Percentiles rank a stretch among this genome's conserved stretches.
Conservation (phyloP, 2,888 invertebrate genomes). For the Acheta domesticus region DNA sequence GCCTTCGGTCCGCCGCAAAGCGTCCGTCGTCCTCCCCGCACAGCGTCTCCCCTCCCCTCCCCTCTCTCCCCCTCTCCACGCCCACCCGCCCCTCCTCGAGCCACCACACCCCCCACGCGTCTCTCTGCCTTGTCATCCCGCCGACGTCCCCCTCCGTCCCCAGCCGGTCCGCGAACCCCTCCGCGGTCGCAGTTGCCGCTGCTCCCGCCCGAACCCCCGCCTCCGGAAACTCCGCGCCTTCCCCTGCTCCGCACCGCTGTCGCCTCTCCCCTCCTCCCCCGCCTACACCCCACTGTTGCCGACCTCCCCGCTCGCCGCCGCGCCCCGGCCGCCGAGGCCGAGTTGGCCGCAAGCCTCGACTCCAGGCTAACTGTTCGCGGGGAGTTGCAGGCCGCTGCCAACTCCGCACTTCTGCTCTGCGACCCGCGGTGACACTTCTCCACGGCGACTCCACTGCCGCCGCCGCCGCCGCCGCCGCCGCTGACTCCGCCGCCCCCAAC, state of each 20-base stretch:
- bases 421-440: constrained; percentile 4
- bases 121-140: too few species aligned
- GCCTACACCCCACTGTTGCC: not conserved
- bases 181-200: too few species aligned
- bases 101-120: too few species aligned
- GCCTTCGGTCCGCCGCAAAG: too few species aligned
- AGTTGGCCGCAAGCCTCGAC: not conserved
- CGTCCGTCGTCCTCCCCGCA: too few species aligned
- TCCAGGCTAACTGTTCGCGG: constrained; percentile 4
- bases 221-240: not conserved
- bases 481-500: not conserved
- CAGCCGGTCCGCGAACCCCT: too few species aligned
- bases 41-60: too few species aligned
- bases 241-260: not conserved
- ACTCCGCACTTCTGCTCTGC: not conserved
- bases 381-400: not conserved
- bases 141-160: too few species aligned
- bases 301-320: not conserved
- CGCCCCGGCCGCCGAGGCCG: not conserved
- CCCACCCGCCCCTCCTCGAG: too few species aligned
- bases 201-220: not conserved
- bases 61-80: too few species aligned
- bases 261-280: not conserved
- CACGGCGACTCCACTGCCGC: not conserved
- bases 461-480: not conserved